Evolutionary conservation across 1,140 invertebrate genomes (phyloP).

Genomic region (Sweltsa coloradensis): DNA sequence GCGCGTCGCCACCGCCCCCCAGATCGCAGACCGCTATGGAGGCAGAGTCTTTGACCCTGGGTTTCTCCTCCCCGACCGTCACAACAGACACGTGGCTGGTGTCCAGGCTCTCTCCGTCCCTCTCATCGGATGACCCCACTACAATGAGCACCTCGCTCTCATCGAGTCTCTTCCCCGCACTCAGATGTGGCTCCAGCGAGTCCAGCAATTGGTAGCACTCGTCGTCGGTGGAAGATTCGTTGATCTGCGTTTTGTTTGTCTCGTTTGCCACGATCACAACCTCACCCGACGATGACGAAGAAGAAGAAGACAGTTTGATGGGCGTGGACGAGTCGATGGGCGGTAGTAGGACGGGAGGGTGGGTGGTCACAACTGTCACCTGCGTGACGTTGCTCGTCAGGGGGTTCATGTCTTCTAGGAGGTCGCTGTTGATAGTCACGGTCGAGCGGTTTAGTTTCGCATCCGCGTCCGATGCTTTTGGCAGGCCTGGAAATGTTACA

Average conservation of each 20-base stretch:
- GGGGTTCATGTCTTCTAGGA: conserved; percentile 48
- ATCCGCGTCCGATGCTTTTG: conserved; percentile 16
- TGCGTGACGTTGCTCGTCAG: conserved; percentile 48
- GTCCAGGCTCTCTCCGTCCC: conserved; percentile 44
- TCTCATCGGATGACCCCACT: conserved; percentile 45
- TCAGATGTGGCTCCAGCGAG: conserved; percentile 41
- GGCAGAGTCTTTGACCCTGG: conserved; percentile 52
- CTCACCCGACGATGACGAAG: conserved; percentile 30
- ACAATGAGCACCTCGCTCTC: conserved; percentile 70
- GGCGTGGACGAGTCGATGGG: conserved; percentile 16
- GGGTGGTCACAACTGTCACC: conserved; percentile 63
- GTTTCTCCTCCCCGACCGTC: conserved; percentile 66
- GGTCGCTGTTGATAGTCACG: conserved; percentile 41
- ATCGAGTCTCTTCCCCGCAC: conserved; percentile 46
- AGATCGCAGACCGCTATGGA: conserved; percentile 31
- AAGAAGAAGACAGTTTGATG: not conserved
- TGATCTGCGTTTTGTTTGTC: conserved; percentile 50
- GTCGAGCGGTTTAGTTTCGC: conserved; percentile 37
- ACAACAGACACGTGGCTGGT: conserved; percentile 83
- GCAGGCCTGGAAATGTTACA: too few species aligned
- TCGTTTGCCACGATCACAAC: conserved; percentile 68
- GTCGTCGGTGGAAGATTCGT: conserved; percentile 55
- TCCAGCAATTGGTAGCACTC: conserved; percentile 56
- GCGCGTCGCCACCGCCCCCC: conserved; percentile 23
- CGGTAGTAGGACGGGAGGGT: conserved; percentile 53